phyloP scores from a whole-genome alignment of 2,888 invertebrate species.

The Bunonema sp. region DNA sequence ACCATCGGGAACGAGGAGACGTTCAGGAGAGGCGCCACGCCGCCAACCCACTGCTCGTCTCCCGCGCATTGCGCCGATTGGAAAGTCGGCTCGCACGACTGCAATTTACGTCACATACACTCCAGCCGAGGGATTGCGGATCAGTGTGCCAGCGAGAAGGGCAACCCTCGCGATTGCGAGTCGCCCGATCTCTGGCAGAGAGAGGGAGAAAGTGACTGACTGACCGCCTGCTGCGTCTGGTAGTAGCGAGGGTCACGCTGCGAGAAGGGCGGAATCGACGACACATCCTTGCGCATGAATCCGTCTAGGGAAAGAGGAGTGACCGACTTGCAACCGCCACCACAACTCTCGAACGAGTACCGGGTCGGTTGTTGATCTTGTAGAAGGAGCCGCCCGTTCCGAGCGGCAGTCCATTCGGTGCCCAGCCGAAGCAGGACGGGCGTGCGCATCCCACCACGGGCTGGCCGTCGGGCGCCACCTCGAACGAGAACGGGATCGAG shows the following conservation, averaged over 20 bases:
- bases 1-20: slow-evolving; percentile 16
- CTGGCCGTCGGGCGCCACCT: slow-evolving; percentile 20
- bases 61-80: slow-evolving; percentile 20
- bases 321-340: too few relatives aligned
- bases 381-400: slow-evolving; percentile 25
- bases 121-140: neutral
- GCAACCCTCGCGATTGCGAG: neutral
- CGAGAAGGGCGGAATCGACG: slow-evolving; percentile 11
- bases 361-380: slow-evolving; percentile 14
- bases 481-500: slow-evolving; percentile 22
- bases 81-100: slow-evolving; percentile 28
- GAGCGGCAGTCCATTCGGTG: slow-evolving; percentile 14
- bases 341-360: too few relatives aligned
- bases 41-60: slow-evolving; percentile 35
- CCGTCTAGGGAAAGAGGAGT: too few relatives aligned
- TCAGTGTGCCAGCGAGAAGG: neutral
- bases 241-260: slow-evolving; percentile 11
- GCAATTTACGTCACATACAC: slow-evolving; percentile 4
- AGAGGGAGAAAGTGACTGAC: neutral
- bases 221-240: slow-evolving; percentile 13
- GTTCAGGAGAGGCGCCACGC: slow-evolving; percentile 32
- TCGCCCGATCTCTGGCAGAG: neutral
- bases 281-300: slow-evolving; percentile 13
- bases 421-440: slow-evolving; percentile 37
- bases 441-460: slow-evolving; percentile 30